Base-by-base conservation (phyloP, 2,888 invertebrate genomes). In the Rhorus exstirpatorius region DNA sequence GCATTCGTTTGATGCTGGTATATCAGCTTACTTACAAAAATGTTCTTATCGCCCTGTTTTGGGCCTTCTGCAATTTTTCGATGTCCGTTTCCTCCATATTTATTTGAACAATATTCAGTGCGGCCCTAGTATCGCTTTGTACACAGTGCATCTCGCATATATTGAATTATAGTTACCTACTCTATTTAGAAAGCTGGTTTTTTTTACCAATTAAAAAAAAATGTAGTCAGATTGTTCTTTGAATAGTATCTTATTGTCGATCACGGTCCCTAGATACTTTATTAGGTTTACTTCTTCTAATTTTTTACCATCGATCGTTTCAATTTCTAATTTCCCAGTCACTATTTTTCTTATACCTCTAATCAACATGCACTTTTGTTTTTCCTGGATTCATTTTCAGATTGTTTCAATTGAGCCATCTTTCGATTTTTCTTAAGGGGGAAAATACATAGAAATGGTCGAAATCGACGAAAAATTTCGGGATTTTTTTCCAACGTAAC, bases 281-380 rank as follows among this genome's bases (percentile, higher is more conserved):
- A 83, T 79, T 31, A 8, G 7, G 1, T 76, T 63, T 12, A 84
- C 76, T 12, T 31, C 31, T 12, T 83, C 72, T 44, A 83, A 2
- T 26, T 58, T 53, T 0, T n/a, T 46, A 21, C 63, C 74, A 53
- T 79, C 70, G 41, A 70, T 3, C 21, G 78, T 80, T 65, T 61
- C 71, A 0, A 84, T 0, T 31, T 31, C 31, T 31, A 31, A 31
- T 31, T 31, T 6, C 31, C 31, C 6, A 31, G 31, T 14, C 38
- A 35, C 72, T 53, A 10, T 58, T 55, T 81, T 83, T 14, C 74
- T 72, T 19, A 53, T 46, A 31, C 80, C 53, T 26, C 60, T 74
- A 0, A 84, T 31, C 21, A 79, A 21, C 76, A 84, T 84, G n/a
- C 0, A 75, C n/a, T 71, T 83, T 83, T 1, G 77, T 83, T 61